Base-by-base conservation (phyloP, 1,140 invertebrate genomes). In the Lepidurus couesii region DNA sequence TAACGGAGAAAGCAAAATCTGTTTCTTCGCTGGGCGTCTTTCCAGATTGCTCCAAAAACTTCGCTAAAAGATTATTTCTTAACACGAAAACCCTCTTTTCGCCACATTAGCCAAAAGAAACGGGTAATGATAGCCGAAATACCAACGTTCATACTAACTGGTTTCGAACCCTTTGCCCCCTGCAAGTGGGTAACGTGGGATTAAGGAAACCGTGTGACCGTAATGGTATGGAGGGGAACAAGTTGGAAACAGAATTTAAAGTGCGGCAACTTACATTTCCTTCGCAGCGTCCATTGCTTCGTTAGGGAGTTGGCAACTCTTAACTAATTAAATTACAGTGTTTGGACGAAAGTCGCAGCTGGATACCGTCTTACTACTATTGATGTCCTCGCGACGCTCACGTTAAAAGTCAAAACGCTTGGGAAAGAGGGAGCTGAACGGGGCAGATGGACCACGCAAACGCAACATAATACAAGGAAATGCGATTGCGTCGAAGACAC, bases 231-330 rank as follows among this genome's bases (percentile, higher is more conserved):
- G 16, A 21, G 21, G 53, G 9, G 16, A 65, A 21, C 53, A 65
- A 65, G 34, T 34, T 5, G 10, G 76, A 24, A 21, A 9, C 9
- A 65, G n/a, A 34, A 65, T 21, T 42, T 65, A 77, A 65, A 73
- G 53, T 65, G n/a, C 21, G 47, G n/a, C 42, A 75, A 75, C 78
- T 79, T 79, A 79, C 78, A 79, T 79, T 79, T 79, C 78, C 44
- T 75, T 74, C 21, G 78, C 78, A 75, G 78, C 78, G 78, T 79
- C 78, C 78, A 79, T 79, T 65, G 73, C 34, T 79, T 75, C 75
- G 47, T 42, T 77, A 45, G 43, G 42, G 43, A 45, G 75, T 47
- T 77, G 43, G n/a, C 24, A 75, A 75, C 42, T 75, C 75, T 77
- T 44, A 45, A 43, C 43, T 34, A 77, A 42, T 21, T 26, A 42